A percentile compares a stretch with the other conserved stretches of the same genome.
These are phyloP conservation scores for Meloe dianella DNA, from an alignment of 2,888 invertebrate species.

Conservation along the genomic window DNA sequence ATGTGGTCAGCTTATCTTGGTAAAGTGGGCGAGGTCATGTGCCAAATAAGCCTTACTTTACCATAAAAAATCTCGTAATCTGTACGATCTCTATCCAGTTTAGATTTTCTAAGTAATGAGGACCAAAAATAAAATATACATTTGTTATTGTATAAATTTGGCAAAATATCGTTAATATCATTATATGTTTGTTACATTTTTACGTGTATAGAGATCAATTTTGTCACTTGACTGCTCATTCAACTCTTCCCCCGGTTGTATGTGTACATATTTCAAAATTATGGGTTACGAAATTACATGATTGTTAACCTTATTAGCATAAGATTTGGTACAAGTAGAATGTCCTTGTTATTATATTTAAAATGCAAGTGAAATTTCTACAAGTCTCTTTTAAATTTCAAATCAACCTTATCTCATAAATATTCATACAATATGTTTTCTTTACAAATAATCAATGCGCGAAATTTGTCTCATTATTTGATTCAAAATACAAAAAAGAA, in stretches of 20 bases:
- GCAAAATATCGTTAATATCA: no score
- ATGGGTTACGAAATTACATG: neutral
- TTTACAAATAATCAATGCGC: constrained; percentile 7
- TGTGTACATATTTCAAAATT: neutral
- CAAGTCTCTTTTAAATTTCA: constrained; percentile 15
- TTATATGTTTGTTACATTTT: no score
- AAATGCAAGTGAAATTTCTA: constrained; percentile 6
- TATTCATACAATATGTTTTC: neutral
- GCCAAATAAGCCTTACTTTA: constrained; percentile 23
- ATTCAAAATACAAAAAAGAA: constrained; percentile 17
- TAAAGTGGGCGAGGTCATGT: constrained; percentile 31
- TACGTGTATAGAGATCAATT: neutral
- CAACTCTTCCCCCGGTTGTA: neutral
- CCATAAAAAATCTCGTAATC: constrained; percentile 22
- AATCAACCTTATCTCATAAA: constrained; percentile 10
- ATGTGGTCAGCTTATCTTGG: constrained; percentile 31
- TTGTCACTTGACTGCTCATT: constrained; percentile 6
- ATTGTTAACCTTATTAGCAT: neutral
- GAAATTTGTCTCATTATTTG: constrained; percentile 9
- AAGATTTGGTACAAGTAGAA: neutral
- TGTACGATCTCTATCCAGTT: constrained; percentile 24
- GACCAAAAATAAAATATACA: constrained; percentile 23
- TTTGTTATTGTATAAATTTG: neutral
- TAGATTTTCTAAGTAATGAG: constrained; percentile 12
- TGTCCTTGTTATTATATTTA: neutral